Base-by-base conservation (phyloP, 2,113 vertebrate species). In the Periophthalmus modestus region DNA sequence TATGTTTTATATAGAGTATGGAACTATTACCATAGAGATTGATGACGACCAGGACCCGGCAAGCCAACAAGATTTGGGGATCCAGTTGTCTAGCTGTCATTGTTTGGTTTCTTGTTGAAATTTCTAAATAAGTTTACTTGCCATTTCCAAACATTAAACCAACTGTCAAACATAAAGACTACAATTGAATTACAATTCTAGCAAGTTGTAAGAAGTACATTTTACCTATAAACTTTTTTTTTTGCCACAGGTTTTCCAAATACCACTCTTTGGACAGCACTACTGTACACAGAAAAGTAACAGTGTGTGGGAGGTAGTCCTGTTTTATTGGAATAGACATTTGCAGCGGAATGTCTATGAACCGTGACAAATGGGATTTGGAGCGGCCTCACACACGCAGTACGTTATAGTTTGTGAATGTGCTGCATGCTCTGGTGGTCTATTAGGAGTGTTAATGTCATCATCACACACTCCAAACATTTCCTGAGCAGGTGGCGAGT, bases 311-410 rank as follows among this genome's bases (percentile, higher is more conserved):
- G 78, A 80, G 82, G 78, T 82, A 59, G 59, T 66, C 16, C 5
- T 50, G 48, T 73, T 82, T 82, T 79, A 79, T 82, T 84, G 69
- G 78, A 81, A 78, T 72, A 71, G 54, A 48, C 73, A 59, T 70
- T 82, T 76, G 55, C 70, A 74, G 81, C 48, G 69, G 82, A 76
- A 54, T 76, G 70, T 74, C 59, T 69, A 63, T 59, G 68, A 75
- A 83, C 74, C 55, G 66, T 75, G 70, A 80, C 85, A 70, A 80
- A 83, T 83, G 81, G 33, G 69, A 86, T 86, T 85, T 86, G 62
- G 77, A 83, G 75, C 69, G 66, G 67, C 70, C 55, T 79, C 74
- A 57, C 75, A 73, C 57, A 43, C 58, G 16, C 48, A 57, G 74
- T 4, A 66, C 69, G 75, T 68, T 66, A 57, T 19, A 69, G 78